Evolutionary conservation across 2,888 invertebrate species (phyloP), one percentile per base, ranked within the genome.

Genomic region (Serripes groenlandicus): DNA sequence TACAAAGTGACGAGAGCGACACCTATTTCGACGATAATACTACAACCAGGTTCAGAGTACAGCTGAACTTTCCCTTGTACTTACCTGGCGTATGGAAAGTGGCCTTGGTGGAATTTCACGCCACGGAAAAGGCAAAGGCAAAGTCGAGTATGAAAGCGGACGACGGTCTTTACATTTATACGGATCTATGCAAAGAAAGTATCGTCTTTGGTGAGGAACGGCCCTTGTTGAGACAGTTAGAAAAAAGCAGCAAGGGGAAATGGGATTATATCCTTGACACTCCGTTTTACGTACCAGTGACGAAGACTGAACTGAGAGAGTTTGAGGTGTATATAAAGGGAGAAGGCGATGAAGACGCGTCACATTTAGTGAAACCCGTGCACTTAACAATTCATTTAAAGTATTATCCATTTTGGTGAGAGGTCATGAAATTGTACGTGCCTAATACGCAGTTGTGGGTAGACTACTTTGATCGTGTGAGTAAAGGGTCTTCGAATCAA

Each of bases 1-100:
- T 78, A 35, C 70, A 74, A 78, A 78, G 78, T 74, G 69, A 78
- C 60, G 74, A 78, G 30, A 77, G 71, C 28, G 54, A 76, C 49
- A 23, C 30, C 4, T 70, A 42, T n/a, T 77, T 77, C n/a, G 37
- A 26, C 4, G 77, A 71, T n/a, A 77, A 71, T 64, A 34, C 34
- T 35, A 26, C 54, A 23, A 30, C 64, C 52, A 71, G 49, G 30
- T 78, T 78, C 56, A 72, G 58, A 34, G 37, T 78, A 56, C 78
- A 72, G 30, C n/a, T 78, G 66, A 78, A 76, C 21, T 71, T 72
- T 58, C 76, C 76, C 15, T 37, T 76, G 30, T 42, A 58, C 28
- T 69, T 76, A 62, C 71, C 26, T 18, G 77, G 77, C 1, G 1
- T 62, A n/a, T 77, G 62, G 71, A 64, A 62, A 64, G 52, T 78